These are phyloP conservation scores for Pyrgilauda ruficollis DNA, from an alignment of 2,113 vertebrate species.

Conservation along the genomic window DNA sequence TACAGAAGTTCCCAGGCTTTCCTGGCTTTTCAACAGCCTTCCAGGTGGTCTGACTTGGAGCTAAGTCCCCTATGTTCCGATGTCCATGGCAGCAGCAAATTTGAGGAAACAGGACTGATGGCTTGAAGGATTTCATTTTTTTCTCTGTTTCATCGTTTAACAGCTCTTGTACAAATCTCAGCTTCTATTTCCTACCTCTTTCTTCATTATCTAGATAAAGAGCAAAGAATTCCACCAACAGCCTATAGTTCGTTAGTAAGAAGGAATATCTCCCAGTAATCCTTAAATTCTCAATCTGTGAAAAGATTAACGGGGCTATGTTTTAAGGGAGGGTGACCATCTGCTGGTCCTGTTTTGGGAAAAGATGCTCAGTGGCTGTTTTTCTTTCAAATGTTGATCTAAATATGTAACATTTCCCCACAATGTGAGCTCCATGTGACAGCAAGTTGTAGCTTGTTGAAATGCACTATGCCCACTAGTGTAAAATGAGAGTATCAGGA, in stretches of 20 bases:
- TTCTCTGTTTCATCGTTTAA: neutral
- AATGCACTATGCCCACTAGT: conserved; percentile 67
- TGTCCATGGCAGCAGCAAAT: neutral
- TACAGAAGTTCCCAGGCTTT: conserved; percentile 49
- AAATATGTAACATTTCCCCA: conserved; percentile 29
- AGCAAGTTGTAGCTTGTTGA: conserved; percentile 69
- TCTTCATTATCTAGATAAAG: neutral
- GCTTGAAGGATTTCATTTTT: neutral
- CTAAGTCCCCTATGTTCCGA: neutral
- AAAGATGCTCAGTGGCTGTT: neutral
- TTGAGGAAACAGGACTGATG: neutral
- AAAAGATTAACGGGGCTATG: neutral
- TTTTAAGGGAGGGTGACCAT: neutral
- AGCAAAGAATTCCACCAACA: neutral
- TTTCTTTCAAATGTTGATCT: neutral
- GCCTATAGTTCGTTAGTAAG: neutral
- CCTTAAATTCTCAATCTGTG: neutral
- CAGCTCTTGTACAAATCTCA: neutral
- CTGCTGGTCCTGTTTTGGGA: neutral
- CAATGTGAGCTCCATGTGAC: conserved; percentile 5
- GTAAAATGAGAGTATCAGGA: conserved; percentile 66
- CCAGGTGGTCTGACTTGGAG: conserved; percentile 36
- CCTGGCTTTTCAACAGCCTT: conserved; percentile 54
- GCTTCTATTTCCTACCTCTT: neutral
- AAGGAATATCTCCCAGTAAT: neutral